Conservation (phyloP, 2,113 vertebrate genomes). For the Ptychochromis oligacanthus region DNA sequence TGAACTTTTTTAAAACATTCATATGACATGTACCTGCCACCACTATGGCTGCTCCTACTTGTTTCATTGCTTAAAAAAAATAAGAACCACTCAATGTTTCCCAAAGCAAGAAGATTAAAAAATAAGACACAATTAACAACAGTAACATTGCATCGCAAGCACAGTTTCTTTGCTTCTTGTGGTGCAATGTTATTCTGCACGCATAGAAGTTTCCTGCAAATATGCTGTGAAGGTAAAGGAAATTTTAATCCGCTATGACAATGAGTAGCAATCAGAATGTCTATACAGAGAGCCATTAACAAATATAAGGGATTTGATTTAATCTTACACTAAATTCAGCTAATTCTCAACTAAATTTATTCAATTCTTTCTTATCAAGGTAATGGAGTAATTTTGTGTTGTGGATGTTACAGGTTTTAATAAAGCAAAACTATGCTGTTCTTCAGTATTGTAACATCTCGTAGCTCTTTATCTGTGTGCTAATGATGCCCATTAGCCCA, state of each 20-base stretch:
- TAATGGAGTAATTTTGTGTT: background rate
- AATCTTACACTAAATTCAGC: background rate
- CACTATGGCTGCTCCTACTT: accelerated
- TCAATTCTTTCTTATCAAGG: background rate
- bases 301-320: background rate
- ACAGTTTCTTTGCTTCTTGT: no score
- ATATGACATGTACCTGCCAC: background rate
- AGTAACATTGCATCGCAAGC: background rate
- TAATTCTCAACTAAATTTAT: no score
- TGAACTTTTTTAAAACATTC: background rate
- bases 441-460: background rate
- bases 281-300: background rate
- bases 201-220: background rate
- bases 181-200: no score
- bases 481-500: background rate
- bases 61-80: no score
- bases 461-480: background rate
- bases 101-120: background rate
- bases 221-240: background rate
- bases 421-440: background rate
- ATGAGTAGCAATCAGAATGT: background rate
- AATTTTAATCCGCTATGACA: background rate
- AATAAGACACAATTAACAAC: background rate
- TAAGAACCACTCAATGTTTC: no score
- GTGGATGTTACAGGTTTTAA: background rate